phyloP scores from a whole-genome alignment of 2,113 vertebrate species.

The Phalacrocorax brasilianus region DNA sequence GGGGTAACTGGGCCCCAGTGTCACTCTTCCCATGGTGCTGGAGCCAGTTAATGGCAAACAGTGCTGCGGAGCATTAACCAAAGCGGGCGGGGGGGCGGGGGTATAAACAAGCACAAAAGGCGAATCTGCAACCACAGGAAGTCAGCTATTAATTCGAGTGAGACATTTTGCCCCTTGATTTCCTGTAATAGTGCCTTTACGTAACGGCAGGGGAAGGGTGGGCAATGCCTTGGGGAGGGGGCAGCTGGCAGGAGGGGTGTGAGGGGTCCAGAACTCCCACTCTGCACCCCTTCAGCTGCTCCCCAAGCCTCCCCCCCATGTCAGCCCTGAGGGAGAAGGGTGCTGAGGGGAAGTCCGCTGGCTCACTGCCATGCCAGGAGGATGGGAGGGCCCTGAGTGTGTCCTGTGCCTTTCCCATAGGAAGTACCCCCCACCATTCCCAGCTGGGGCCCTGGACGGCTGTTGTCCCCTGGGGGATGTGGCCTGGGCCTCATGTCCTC shows the following conservation, averaged over 20 bases:
- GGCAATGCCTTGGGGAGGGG: not conserved
- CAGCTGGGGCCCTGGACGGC: not conserved
- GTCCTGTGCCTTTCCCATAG: not conserved
- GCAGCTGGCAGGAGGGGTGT: accelerated
- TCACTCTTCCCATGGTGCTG: not conserved
- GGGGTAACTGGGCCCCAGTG: not conserved
- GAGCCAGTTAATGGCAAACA: slow-evolving; percentile 38
- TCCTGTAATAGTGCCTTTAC: slow-evolving; percentile 45
- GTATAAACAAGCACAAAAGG: not conserved
- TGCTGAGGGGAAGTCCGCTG: accelerated
- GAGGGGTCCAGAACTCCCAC: too few relatives aligned
- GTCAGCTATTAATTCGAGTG: slow-evolving; percentile 65
- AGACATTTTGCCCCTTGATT: slow-evolving; percentile 57
- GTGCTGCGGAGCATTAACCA: not conserved
- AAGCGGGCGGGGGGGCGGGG: not conserved
- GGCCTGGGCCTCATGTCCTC: not conserved
- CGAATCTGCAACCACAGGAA: slow-evolving; percentile 70
- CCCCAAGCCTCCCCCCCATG: accelerated
- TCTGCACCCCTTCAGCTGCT: not conserved
- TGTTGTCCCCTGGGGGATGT: not conserved
- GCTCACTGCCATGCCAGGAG: accelerated
- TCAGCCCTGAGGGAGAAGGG: not conserved
- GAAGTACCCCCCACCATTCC: not conserved
- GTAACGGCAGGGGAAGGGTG: not conserved
- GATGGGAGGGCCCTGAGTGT: too few relatives aligned